A percentile compares a stretch with the other conserved stretches of the same genome.
Conservation (phyloP, 2,113 vertebrate species). For the Dipodomys stephensi region DNA sequence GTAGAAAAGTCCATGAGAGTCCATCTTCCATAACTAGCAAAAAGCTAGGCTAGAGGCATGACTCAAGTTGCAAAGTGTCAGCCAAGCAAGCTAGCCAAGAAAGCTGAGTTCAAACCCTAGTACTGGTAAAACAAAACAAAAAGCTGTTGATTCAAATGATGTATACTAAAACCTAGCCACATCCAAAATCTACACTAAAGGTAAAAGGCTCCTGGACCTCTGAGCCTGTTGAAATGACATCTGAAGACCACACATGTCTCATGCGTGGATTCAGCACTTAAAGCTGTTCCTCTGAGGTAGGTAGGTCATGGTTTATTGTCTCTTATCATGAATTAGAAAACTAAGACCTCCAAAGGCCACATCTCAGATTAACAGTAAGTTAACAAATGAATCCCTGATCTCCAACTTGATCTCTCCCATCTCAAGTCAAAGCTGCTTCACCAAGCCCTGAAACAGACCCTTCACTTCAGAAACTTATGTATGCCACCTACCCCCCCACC, state of each 20-base stretch:
- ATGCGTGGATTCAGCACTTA: slow-evolving; percentile 45
- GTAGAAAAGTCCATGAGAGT: too few species aligned
- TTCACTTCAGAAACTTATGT: slow-evolving; percentile 58
- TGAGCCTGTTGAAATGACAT: not conserved
- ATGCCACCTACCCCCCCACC: slow-evolving; percentile 28
- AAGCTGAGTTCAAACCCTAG: not conserved
- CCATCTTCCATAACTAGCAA: too few species aligned
- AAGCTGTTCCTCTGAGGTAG: slow-evolving; percentile 31
- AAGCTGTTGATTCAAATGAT: slow-evolving; percentile 19
- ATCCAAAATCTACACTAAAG: slow-evolving; percentile 49
- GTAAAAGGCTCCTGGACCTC: not conserved
- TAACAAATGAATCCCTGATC: slow-evolving; percentile 17
- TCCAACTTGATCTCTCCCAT: not conserved
- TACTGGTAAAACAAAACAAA: not conserved
- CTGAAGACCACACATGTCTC: not conserved
- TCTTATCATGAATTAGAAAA: slow-evolving; percentile 40
- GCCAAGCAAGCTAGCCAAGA: not conserved
- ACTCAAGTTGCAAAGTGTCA: not conserved
- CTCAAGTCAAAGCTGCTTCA: slow-evolving; percentile 38
- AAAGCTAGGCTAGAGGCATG: too few species aligned
- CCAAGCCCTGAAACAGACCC: slow-evolving; percentile 36
- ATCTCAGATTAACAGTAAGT: slow-evolving; percentile 37
- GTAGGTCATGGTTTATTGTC: not conserved
- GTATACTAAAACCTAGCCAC: not conserved
- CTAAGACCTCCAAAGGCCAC: not conserved